Percentiles rank a stretch among this genome's conserved stretches.
Conservation (phyloP, 53 echinoderm and acorn worm genomes). For the Hippasteria phrygiana region DNA sequence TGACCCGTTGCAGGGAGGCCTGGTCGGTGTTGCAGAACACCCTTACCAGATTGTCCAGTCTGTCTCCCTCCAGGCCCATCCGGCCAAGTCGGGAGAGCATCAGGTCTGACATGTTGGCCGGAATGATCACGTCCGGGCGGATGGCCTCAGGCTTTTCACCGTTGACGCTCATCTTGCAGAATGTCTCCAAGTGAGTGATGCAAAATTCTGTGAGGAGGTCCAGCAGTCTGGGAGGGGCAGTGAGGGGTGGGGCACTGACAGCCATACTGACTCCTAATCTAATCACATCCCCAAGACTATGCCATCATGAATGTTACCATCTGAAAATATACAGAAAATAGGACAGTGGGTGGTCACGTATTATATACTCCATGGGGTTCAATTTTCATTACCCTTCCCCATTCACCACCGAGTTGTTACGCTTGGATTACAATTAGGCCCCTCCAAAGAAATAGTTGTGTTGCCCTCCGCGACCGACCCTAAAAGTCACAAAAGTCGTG, state of each 20-base stretch:
- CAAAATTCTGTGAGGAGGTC: slow-evolving; percentile 52
- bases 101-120: slow-evolving; percentile 78
- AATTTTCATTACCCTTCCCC: no score
- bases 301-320: no score
- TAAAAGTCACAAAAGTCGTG: no score
- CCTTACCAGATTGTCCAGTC: slow-evolving; percentile 55
- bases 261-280: slow-evolving; percentile 20
- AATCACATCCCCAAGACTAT: no score
- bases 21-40: slow-evolving; percentile 75
- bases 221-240: slow-evolving; percentile 34
- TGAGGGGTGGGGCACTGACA: slow-evolving; percentile 33
- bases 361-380: no score
- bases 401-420: no score
- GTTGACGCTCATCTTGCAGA: slow-evolving; percentile 30
- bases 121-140: slow-evolving; percentile 72
- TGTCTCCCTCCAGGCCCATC: slow-evolving; percentile 47
- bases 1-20: slow-evolving; percentile 74
- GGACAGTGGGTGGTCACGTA: no score
- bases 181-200: slow-evolving; percentile 53
- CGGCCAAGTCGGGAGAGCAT: slow-evolving; percentile 69
- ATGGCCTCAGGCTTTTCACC: slow-evolving; percentile 42
- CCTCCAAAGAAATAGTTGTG: no score
- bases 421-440: no score
- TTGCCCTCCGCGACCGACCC: no score
- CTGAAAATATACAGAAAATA: no score